Percentiles rank a stretch among this genome's conserved stretches.
These are phyloP conservation scores for Cheilosia urbana DNA, from an alignment of 2,888 invertebrate species.

Conservation along the genomic window DNA sequence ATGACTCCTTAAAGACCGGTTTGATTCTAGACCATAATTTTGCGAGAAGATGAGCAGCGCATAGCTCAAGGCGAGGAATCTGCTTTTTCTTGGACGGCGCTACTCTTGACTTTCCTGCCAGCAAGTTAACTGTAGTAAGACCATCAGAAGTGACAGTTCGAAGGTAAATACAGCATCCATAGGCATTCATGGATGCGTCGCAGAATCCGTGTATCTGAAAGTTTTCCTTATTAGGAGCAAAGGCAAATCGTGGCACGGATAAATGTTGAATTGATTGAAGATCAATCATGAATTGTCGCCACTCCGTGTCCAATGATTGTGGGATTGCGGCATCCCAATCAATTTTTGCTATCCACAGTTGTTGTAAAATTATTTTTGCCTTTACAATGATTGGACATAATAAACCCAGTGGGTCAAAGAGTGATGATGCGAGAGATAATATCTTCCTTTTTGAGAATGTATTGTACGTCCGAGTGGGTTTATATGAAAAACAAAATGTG, in stretches of 20 bases:
- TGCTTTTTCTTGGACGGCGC: constrained; percentile 59
- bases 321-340: neutral
- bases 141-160: neutral
- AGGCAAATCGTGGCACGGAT: neutral
- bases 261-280: neutral
- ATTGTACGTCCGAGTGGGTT: constrained; percentile 1
- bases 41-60: constrained; percentile 55
- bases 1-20: neutral
- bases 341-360: neutral
- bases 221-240: neutral
- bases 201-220: neutral
- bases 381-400: neutral
- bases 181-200: neutral
- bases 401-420: constrained; percentile 1
- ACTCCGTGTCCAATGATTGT: neutral
- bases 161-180: neutral
- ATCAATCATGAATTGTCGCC: neutral
- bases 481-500: constrained; percentile 44
- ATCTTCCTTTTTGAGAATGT: constrained; percentile 19
- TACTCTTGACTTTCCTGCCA: constrained; percentile 65
- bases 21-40: constrained; percentile 37
- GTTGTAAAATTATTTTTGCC: neutral
- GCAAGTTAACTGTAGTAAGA: neutral
- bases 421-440: constrained; percentile 4
- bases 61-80: constrained; percentile 64